Evolutionary conservation across 2,797 vertebrate species (phyloP).

Genomic region (Acanthis flammea): DNA sequence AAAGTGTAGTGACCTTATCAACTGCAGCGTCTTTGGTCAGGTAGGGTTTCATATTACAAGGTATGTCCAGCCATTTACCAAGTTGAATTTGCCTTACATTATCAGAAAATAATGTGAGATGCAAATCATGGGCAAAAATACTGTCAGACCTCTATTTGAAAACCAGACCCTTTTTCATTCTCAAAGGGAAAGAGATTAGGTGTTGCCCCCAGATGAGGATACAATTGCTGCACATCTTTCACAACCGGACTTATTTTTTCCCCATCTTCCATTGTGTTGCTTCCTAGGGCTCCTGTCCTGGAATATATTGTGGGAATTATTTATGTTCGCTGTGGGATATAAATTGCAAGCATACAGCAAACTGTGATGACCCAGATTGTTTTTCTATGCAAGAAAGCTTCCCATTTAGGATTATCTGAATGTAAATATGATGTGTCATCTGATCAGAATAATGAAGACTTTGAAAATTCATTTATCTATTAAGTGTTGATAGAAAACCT

Average conservation of each 20-base stretch:
- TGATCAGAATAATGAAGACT: constrained; percentile 22
- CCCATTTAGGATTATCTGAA: neutral
- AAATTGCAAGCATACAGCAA: neutral
- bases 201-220: neutral
- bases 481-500: neutral
- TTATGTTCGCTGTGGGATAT: neutral
- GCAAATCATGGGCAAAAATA: neutral
- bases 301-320: neutral
- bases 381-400: constrained; percentile 1
- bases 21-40: neutral
- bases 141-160: neutral
- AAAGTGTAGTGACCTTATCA: neutral
- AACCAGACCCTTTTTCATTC: neutral
- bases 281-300: neutral
- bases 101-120: neutral
- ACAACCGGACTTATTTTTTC: neutral
- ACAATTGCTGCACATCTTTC: neutral
- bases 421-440: neutral
- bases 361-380: neutral
- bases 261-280: neutral
- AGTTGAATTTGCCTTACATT: neutral
- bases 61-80: neutral
- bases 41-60: neutral
- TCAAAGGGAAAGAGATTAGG: neutral
- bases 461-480: constrained; percentile 33